These are phyloP conservation scores for Itoplectis maculator DNA, from an alignment of 2,888 invertebrate species.

Conservation along the genomic window DNA sequence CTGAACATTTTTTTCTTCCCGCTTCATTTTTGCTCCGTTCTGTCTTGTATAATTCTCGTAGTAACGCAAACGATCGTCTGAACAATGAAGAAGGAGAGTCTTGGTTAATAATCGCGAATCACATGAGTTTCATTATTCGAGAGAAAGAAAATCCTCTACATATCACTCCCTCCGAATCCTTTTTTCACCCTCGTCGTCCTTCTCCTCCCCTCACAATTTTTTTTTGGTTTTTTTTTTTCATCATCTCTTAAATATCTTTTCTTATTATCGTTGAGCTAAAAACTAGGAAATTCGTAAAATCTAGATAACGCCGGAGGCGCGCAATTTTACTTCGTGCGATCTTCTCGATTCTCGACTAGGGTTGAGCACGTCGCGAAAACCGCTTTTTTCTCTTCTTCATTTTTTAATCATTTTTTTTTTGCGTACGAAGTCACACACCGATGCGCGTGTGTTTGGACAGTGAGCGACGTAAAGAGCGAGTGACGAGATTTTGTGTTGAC, in stretches of 20 bases:
- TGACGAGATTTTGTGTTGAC: slow-evolving; percentile 33
- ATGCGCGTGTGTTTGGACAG: slow-evolving; percentile 37
- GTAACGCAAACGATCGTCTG: slow-evolving; percentile 54
- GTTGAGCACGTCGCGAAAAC: slow-evolving; percentile 64
- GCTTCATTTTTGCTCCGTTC: slow-evolving; percentile 2
- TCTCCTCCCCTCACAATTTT: slow-evolving; percentile 8
- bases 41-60: slow-evolving; percentile 22
- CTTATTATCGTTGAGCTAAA: slow-evolving; percentile 64
- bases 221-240: background rate
- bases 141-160: slow-evolving; percentile 53
- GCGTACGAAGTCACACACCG: slow-evolving; percentile 58
- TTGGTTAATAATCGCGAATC: slow-evolving; percentile 62
- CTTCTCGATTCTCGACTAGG: slow-evolving; percentile 64
- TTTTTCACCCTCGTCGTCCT: slow-evolving; percentile 3
- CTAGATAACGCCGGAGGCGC: slow-evolving; percentile 56
- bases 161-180: slow-evolving; percentile 39
- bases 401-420: slow-evolving; percentile 4
- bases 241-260: background rate
- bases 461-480: slow-evolving; percentile 54
- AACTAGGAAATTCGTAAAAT: slow-evolving; percentile 67
- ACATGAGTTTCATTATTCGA: slow-evolving; percentile 68
- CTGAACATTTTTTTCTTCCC: background rate
- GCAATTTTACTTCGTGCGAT: slow-evolving; percentile 57
- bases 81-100: slow-evolving; percentile 59
- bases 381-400: slow-evolving; percentile 23